Evolutionary conservation across 2,113 vertebrate species (phyloP).

Genomic region (Nothoprocta perdicaria): DNA sequence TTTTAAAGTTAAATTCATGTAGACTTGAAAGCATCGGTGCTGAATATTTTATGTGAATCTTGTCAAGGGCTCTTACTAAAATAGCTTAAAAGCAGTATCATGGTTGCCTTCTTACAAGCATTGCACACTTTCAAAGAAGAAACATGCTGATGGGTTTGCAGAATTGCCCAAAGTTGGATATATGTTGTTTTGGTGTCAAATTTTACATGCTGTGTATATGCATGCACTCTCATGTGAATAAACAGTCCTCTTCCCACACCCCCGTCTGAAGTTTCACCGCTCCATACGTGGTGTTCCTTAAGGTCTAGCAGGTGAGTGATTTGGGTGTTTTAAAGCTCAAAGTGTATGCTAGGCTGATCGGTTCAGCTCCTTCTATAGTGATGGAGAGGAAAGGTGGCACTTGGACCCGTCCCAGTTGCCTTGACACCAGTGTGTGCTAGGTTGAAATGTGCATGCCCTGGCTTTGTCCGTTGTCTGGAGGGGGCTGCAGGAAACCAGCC

Average conservation of each 20-base stretch:
- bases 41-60: slow-evolving; percentile 74
- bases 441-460: neutral
- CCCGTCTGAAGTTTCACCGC: too few species aligned
- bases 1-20: slow-evolving; percentile 56
- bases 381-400: neutral
- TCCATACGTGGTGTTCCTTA: neutral
- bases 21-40: slow-evolving; percentile 61
- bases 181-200: slow-evolving; percentile 41
- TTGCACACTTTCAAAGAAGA: slow-evolving; percentile 48
- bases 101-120: slow-evolving; percentile 45
- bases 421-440: neutral
- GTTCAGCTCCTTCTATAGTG: neutral
- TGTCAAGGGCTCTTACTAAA: slow-evolving; percentile 57
- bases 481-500: neutral
- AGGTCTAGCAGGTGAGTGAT: neutral
- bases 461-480: rapidly evolving
- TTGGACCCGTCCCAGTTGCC: neutral
- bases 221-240: neutral
- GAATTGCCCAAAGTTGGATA: slow-evolving; percentile 44
- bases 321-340: neutral
- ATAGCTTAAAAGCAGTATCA: slow-evolving; percentile 48
- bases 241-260: neutral
- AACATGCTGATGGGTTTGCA: slow-evolving; percentile 54
- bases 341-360: neutral
- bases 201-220: slow-evolving; percentile 37